A percentile compares a stretch with the other conserved stretches of the same genome.
Conservation (phyloP, 2,888 invertebrate species). For the Lymantria dispar region DNA sequence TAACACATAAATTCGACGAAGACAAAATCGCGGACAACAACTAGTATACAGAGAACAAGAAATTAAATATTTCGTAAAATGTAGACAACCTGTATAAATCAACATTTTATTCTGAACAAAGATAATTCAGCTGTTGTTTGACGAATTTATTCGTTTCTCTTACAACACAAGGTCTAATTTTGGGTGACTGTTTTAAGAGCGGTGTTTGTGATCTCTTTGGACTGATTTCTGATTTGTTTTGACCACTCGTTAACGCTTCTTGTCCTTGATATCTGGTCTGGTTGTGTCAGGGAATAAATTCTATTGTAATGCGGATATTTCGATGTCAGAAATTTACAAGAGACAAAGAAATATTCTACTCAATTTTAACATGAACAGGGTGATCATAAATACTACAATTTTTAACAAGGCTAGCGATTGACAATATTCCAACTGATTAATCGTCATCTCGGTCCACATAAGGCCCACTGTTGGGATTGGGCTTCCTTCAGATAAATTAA, state of each 20-base stretch:
- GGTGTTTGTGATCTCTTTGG: constrained; percentile 1
- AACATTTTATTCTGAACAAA: constrained; percentile 45
- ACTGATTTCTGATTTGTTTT: constrained; percentile 51
- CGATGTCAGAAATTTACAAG: too few species aligned
- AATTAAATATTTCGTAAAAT: too few species aligned
- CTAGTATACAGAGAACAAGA: not conserved
- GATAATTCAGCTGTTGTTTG: constrained; percentile 22
- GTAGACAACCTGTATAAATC: constrained; percentile 41
- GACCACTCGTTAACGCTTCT: constrained; percentile 57
- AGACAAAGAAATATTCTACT: too few species aligned
- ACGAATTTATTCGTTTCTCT: constrained; percentile 4
- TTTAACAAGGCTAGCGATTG: too few species aligned
- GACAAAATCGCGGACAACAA: not conserved
- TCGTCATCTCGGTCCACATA: too few species aligned
- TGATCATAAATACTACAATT: too few species aligned
- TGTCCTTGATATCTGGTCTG: constrained; percentile 25
- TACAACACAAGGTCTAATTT: constrained; percentile 1
- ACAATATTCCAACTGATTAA: too few species aligned
- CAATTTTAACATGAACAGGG: too few species aligned
- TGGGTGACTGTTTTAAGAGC: constrained; percentile 3
- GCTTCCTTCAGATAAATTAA: too few species aligned
- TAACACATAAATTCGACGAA: too few species aligned
- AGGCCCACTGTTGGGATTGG: too few species aligned
- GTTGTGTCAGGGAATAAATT: not conserved
- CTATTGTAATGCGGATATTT: not conserved